Conservation (phyloP, 2,888 invertebrate genomes). For the Thera obeliscata region DNA sequence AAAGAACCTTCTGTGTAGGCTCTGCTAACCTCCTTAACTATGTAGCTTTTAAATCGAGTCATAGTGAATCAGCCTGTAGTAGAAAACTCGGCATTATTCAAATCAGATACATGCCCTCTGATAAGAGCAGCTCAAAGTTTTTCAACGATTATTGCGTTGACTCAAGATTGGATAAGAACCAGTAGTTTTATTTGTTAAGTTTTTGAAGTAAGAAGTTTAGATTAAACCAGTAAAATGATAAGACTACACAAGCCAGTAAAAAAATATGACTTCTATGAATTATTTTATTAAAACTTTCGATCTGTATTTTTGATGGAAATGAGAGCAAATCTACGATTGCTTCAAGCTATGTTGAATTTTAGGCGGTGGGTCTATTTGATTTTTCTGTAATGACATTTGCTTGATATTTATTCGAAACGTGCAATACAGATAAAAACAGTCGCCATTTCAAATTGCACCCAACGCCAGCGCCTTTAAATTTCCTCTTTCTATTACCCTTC, state of each 20-base stretch:
- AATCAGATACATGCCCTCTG: constrained; percentile 42
- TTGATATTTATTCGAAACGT: background rate
- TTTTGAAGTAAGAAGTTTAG: constrained; percentile 10
- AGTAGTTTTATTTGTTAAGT: constrained; percentile 26
- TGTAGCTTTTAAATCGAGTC: too few relatives aligned
- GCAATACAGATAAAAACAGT: background rate
- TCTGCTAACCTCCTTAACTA: too few relatives aligned
- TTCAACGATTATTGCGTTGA: constrained; percentile 40
- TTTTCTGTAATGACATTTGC: background rate
- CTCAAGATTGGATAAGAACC: constrained; percentile 23
- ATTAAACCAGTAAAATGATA: background rate
- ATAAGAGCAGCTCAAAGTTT: constrained; percentile 35
- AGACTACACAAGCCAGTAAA: background rate
- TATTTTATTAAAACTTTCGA: background rate
- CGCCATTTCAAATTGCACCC: constrained; percentile 19
- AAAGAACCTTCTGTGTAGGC: too few relatives aligned
- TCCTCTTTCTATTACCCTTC: constrained; percentile 21
- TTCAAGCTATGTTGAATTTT: too few relatives aligned
- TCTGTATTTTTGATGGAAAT: background rate
- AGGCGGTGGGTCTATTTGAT: too few relatives aligned
- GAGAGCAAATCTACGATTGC: too few relatives aligned
- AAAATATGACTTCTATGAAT: background rate
- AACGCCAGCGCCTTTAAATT: constrained; percentile 18
- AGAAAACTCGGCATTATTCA: constrained; percentile 37
- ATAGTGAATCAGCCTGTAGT: constrained; percentile 13